Evolutionary conservation across 2,113 vertebrate genomes (phyloP), one percentile per base, ranked within the genome.

Genomic region (Daphoenositta chrysoptera): DNA sequence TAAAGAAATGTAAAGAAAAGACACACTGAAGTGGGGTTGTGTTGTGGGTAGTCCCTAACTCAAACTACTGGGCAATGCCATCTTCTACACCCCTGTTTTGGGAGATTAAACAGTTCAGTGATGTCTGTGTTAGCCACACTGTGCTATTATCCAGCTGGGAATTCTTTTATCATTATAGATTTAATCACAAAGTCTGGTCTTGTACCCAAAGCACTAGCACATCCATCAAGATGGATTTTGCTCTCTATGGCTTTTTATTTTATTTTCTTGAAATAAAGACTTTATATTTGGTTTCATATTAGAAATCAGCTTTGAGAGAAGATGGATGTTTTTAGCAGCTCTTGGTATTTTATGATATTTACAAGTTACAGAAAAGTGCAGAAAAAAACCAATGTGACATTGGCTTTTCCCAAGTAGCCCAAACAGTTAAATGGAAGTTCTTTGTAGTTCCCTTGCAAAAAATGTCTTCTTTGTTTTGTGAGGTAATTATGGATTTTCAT

Each of bases 401-500:
- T 26, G 68, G 35, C 33, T 93, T 91, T 86, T 79, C 68, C 48
- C 27, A 39, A 66, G 48, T 66, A 80, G 24, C 18, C 61, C 37
- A 21, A 85, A 84, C 31, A 71, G 47, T 93, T 94, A 60, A 94
- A 73, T 45, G 4, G 16, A 92, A 87, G 57, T 79, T 95, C 61
- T 96, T 68, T 91, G 28, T 56, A 31, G 13, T 83, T 94, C 89
- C 45, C 57, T 95, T 64, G 81, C 50, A 85, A 96, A 92, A 89
- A 87, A 69, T 6, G 19, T 45, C 37, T 79, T 51, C 92, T 91
- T 97, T 95, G 40, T 93, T 96, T 96, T 88, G 64, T 94, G 93
- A 94, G 93, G 92, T 96, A 96, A 95, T 96, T 96, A 94, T 90
- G 87, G 97, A 95, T 97, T 97, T 97, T 97, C 87, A 85, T 87